Evolutionary conservation across 1,140 invertebrate genomes (phyloP).

Genomic region (Cepaea nemoralis): DNA sequence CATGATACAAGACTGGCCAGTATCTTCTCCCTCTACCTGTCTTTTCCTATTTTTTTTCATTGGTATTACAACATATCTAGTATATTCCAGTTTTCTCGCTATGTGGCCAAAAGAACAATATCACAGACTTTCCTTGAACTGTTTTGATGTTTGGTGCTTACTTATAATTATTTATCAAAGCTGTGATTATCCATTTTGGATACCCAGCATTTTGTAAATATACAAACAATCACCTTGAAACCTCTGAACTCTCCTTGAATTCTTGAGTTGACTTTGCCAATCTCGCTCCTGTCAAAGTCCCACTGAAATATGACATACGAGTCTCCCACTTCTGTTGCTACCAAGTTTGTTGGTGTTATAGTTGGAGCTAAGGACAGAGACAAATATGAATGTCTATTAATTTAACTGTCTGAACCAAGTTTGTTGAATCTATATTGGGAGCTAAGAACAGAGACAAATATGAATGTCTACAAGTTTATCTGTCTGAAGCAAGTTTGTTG

Average conservation of each 20-base stretch:
- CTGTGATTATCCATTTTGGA: no score
- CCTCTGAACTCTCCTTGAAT: slow-evolving; percentile 55
- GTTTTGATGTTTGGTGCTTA: neutral
- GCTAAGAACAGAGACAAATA: slow-evolving; percentile 26
- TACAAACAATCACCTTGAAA: slow-evolving; percentile 53
- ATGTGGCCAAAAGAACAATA: neutral
- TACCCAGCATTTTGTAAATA: no score
- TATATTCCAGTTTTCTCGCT: no score
- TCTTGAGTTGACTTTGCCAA: slow-evolving; percentile 35
- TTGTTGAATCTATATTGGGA: slow-evolving; percentile 40
- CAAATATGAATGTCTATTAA: neutral
- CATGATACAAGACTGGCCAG: no score
- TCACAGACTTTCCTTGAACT: neutral
- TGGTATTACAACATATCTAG: no score
- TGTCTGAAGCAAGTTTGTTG: slow-evolving; percentile 35
- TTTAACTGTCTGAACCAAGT: slow-evolving; percentile 16
- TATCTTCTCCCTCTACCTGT: no score
- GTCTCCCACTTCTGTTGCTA: slow-evolving; percentile 35
- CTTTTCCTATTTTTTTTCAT: no score
- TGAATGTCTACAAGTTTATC: neutral
- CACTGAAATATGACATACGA: slow-evolving; percentile 48
- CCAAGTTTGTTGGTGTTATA: slow-evolving; percentile 38
- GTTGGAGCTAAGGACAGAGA: slow-evolving; percentile 41
- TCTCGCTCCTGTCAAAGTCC: slow-evolving; percentile 46
- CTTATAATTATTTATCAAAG: no score